These are phyloP conservation scores for Papilio glaucus DNA, from an alignment of 1,140 invertebrate genomes.

Conservation along the genomic window DNA sequence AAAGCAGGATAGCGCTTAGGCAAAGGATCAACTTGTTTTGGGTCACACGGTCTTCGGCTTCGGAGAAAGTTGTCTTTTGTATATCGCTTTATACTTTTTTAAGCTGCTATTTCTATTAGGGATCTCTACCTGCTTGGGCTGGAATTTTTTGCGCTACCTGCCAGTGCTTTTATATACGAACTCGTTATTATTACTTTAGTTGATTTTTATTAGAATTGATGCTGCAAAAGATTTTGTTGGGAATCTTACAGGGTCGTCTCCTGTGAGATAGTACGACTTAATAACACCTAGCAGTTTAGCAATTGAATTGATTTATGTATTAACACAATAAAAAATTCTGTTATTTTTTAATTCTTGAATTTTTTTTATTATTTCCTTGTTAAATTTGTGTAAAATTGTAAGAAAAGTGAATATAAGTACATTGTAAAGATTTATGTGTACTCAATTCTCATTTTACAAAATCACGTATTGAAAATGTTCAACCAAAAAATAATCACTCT, in stretches of 20 bases:
- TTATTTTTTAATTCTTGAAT: too few species aligned
- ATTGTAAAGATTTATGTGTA: too few species aligned
- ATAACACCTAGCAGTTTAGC: too few species aligned
- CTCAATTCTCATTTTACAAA: too few species aligned
- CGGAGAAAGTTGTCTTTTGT: slow-evolving; percentile 35
- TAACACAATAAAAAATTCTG: neutral
- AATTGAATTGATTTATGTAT: too few species aligned
- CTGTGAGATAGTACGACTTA: too few species aligned
- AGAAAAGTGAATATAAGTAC: too few species aligned
- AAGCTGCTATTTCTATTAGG: slow-evolving; percentile 1
- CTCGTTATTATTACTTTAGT: neutral
- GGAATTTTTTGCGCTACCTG: slow-evolving; percentile 33
- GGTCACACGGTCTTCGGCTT: slow-evolving; percentile 14
- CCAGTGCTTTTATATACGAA: neutral
- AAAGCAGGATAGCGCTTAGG: slow-evolving; percentile 29
- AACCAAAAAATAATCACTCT: neutral
- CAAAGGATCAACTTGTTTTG: slow-evolving; percentile 35
- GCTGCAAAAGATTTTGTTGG: neutral
- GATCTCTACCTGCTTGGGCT: slow-evolving; percentile 21
- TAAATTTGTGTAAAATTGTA: too few species aligned
- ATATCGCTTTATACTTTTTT: slow-evolving; percentile 19
- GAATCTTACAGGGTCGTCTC: neutral
- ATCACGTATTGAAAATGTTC: neutral
- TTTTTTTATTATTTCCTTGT: too few species aligned
- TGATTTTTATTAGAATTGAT: neutral